Base-by-base conservation (phyloP, 1,140 invertebrate genomes). In the Ceratina japonica region DNA sequence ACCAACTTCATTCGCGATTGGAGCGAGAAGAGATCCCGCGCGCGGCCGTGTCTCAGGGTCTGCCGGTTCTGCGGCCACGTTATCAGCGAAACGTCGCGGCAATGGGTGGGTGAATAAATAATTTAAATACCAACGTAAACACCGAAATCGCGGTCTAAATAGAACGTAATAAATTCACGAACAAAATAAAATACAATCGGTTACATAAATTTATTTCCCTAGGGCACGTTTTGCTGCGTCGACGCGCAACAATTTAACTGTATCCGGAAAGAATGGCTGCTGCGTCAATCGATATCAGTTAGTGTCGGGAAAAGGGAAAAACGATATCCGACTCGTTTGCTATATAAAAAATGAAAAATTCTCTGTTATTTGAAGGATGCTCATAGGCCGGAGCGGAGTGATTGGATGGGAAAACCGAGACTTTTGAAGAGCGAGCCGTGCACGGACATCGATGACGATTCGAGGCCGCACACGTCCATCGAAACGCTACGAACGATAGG, bases 1-100 rank as follows among this genome's bases (percentile, higher is more conserved):
- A 79, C 65, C 73, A 82, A 84, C 59, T 81, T 84, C 63, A 85
- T 84, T 69, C 66, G 66, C 18, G 68, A 71, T 18, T 84, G 82
- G 82, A 69, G 65, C 63, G 58, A 63, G 51, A 79, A n/a, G 52
- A 72, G 59, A 15, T 71, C 69, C 12, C n/a, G n/a, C 1, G 51
- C 37, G 18, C 51, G 22, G 22, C 58, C 22, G 31, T 66, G 27
- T 63, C 54, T 75, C 16, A 81, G 51, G 44, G 59, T 75, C 7
- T 82, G 84, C 70, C 75, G 56, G 54, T 86, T 82, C 16, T 82
- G 84, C 44, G 44, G 77, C 24, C 52, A 44, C 0, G 31, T 52
- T 37, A 56, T 82, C 27, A 75, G 44, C 8, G 68, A 82, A 31
- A 52, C 51, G 3, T 27, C 49, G 59, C 74, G 24, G 56, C 58